phyloP scores from a whole-genome alignment of 2,113 vertebrate species.

The Probosciger aterrimus region DNA sequence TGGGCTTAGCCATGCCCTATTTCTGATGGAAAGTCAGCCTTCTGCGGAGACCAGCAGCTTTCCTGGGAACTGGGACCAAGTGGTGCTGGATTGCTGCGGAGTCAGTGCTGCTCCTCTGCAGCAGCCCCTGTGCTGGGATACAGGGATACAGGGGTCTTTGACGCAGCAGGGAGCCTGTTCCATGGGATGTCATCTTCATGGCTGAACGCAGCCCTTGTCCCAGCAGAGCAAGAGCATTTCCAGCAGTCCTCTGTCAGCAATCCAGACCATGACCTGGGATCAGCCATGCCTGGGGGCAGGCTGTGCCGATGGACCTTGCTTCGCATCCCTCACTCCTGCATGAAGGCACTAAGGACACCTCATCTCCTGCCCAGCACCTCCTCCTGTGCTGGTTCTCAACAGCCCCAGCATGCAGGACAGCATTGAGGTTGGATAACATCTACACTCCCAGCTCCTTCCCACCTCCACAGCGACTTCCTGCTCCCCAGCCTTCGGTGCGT shows the following conservation, averaged over 20 bases:
- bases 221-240: neutral
- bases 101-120: neutral
- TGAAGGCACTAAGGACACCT: neutral
- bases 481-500: neutral
- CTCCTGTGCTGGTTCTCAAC: rapidly evolving
- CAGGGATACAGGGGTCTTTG: neutral
- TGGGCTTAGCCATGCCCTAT: neutral
- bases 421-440: neutral
- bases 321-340: neutral
- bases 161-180: neutral
- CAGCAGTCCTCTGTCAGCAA: neutral
- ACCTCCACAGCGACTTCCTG: neutral
- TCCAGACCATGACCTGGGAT: neutral
- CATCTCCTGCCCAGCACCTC: neutral
- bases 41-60: neutral
- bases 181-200: neutral
- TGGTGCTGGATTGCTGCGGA: neutral
- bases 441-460: neutral
- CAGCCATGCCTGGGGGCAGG: neutral
- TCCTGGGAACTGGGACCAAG: neutral
- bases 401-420: neutral
- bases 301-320: neutral
- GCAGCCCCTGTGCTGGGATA: neutral
- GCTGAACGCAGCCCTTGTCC: neutral
- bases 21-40: neutral